Evolutionary conservation across 2,113 vertebrate species (phyloP).

Genomic region (Trogon surrucura): DNA sequence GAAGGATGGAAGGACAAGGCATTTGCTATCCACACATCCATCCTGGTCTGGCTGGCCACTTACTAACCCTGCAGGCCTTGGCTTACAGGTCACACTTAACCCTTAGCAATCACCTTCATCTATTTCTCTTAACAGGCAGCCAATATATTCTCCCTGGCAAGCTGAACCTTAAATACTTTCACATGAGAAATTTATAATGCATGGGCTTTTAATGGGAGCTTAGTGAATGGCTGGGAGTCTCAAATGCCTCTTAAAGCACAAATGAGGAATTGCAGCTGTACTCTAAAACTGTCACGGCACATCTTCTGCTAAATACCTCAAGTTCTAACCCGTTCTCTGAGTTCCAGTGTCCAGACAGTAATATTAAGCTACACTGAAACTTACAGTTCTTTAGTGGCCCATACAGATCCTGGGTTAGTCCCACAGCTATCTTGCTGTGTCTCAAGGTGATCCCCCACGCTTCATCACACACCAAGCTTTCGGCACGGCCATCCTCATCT

Average conservation of each 20-base stretch:
- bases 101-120: neutral
- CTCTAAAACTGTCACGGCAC: neutral
- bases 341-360: neutral
- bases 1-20: neutral
- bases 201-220: constrained; percentile 16
- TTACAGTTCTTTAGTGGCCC: neutral
- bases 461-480: neutral
- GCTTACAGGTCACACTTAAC: neutral
- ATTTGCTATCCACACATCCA: neutral
- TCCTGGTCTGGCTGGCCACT: neutral
- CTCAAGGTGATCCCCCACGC: constrained; percentile 20
- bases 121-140: neutral
- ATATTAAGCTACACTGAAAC: neutral
- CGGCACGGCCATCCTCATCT: neutral
- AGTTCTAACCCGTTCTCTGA: neutral
- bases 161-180: constrained; percentile 7
- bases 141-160: neutral
- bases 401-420: neutral
- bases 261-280: neutral
- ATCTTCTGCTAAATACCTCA: neutral
- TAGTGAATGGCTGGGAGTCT: constrained; percentile 46
- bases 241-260: constrained; percentile 45
- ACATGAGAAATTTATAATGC: neutral
- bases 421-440: neutral
- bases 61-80: neutral